Conservation (phyloP, 2,888 invertebrate genomes). For the Protophormia terraenovae region DNA sequence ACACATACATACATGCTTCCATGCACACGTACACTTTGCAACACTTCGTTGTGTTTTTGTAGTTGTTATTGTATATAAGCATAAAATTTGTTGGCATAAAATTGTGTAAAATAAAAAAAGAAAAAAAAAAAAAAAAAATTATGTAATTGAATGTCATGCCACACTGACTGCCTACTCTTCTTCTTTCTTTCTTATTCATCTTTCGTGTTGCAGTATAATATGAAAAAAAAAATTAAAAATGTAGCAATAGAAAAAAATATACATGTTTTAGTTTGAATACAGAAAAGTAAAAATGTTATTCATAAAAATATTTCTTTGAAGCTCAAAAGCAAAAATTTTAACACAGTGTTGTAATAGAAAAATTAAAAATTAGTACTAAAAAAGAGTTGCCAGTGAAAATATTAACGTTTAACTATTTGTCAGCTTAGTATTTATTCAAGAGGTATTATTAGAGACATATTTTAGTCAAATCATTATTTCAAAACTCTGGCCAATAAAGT, state of each 20-base stretch:
- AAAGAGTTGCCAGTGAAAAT: too few relatives aligned
- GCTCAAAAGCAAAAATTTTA: too few relatives aligned
- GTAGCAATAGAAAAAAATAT: background rate
- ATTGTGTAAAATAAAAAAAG: constrained; percentile 41
- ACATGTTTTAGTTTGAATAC: constrained; percentile 10
- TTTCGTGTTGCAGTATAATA: background rate
- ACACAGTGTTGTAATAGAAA: too few relatives aligned
- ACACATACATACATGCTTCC: constrained; percentile 23
- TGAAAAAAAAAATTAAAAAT: too few relatives aligned
- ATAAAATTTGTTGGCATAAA: constrained; percentile 58
- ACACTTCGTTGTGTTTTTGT: constrained; percentile 22
- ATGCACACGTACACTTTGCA: constrained; percentile 40
- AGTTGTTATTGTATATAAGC: constrained; percentile 23
- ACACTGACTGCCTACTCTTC: constrained; percentile 54
- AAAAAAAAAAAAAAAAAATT: constrained; percentile 41
- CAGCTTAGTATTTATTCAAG: too few relatives aligned
- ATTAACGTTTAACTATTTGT: too few relatives aligned
- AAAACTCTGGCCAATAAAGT: constrained; percentile 7
- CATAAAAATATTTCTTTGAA: too few relatives aligned
- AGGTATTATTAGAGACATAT: background rate
- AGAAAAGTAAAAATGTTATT: background rate
- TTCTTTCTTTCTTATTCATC: background rate
- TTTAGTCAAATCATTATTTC: background rate
- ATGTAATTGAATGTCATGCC: constrained; percentile 67
- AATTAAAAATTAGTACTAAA: too few relatives aligned